Evolutionary conservation across 2,797 vertebrate genomes (phyloP), one percentile per base, ranked within the genome.

Genomic region (Eulemur albifrons): DNA sequence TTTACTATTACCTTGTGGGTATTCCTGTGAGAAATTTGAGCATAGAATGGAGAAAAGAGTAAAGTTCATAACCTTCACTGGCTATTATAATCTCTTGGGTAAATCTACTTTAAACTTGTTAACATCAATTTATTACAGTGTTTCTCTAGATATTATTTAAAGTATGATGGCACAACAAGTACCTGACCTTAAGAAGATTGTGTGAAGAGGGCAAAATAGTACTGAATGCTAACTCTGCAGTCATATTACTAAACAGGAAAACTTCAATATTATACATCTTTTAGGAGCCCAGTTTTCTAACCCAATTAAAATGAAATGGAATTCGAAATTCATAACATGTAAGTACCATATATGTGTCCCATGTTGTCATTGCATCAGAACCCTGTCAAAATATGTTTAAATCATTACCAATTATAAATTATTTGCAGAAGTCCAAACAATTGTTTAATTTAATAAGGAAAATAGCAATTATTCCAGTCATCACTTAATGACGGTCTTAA

Each of bases 21-120:
- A 82, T 89, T 83, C 75, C 2, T 79, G 11, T 90, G 69, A 96
- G 54, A 90, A 79, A 90, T 77, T 92, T 91, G 40, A 87, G 70
- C 75, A 93, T 3, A 80, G 23, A 93, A 77, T 45, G 12, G 63
- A 90, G 45, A 2, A 79, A 69, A 95, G 32, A 92, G 50, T 81
- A 76, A 90, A 95, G 88, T 65, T 82, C 48, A 94, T 75, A 92
- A 92, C n/a, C 10, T 38, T 90, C 13, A 65, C n/a, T 92, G 76
- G 11, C 27, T 93, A 81, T 84, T 21, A 84, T 14, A 80, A 61
- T 89, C 40, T 76, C 67, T 30, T 63, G 3, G 20, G 59, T 80
- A 91, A 96, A 69, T 67, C 87, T 94, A 76, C 61, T 94, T 96
- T 95, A 86, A 96, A 77, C 35, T 82, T 75, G 32, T 72, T 97